Evolutionary conservation across 2,797 vertebrate genomes (phyloP), one percentile per base, ranked within the genome.

Genomic region (Cryptoblepharus egeriae): DNA sequence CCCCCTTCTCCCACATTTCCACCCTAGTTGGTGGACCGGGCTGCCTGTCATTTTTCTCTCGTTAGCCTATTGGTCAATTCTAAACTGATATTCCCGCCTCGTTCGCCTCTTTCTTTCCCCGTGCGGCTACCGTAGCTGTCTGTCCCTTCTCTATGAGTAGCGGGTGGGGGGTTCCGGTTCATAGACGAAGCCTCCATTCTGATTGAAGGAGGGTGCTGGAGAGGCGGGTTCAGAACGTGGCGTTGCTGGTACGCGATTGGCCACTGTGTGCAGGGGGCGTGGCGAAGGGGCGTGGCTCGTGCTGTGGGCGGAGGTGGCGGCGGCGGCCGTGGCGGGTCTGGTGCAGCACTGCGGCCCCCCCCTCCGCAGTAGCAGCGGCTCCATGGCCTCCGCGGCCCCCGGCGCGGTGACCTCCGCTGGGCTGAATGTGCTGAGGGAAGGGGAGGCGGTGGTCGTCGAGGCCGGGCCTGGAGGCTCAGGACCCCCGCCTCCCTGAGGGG

Each of bases 311-410:
- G 52, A 39, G 80, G n/a, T 3, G 77, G 55, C 12, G 32, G n/a
- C 2, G 61, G 16, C 9, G 20, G 67, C 55, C 11, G 37, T 24
- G 75, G 60, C 35, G 64, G 49, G 52, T 39, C 28, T 3, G 68
- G 60, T 5, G 55, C 45, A 22, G 60, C 15, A 12, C 52, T 28
- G 63, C 64, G 64, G 30, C 13, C 72, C 1, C 4, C 67, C 3
- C 39, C n/a, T n/a, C n/a, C n/a, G n/a, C n/a, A n/a, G n/a, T n/a
- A n/a, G 32, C 77, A 30, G 77, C 71, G 24, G 24, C 30, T 26
- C 83, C 78, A 80, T 85, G 79, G 83, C 77, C 32, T 35, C 83
- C 30, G 77, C 57, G 52, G 72, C n/a, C 16, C 16, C 73, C 68
- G 78, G 57, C 83, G 77, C 30, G 83, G 83, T 32, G 28, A 2